phyloP scores from a whole-genome alignment of 2,797 vertebrate species.

The Lepilemur ruficaudatus region DNA sequence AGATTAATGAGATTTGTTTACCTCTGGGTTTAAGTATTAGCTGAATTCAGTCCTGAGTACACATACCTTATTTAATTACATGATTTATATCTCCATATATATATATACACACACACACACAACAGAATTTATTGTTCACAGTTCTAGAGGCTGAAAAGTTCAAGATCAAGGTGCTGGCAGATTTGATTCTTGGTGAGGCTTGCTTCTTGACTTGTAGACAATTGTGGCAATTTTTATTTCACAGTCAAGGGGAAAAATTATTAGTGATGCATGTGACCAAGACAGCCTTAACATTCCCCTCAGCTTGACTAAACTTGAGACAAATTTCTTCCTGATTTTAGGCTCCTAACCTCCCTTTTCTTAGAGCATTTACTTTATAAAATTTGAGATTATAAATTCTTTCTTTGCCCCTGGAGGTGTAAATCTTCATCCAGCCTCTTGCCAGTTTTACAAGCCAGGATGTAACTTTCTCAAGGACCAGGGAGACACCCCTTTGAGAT shows the following conservation, averaged over 20 bases:
- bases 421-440: constrained; percentile 27
- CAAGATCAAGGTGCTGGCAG: background rate
- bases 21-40: background rate
- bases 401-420: background rate
- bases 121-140: background rate
- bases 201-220: background rate
- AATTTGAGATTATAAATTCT: background rate
- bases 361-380: constrained; percentile 25
- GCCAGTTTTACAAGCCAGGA: background rate
- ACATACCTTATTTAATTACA: background rate
- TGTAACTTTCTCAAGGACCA: constrained; percentile 43
- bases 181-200: background rate
- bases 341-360: background rate
- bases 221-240: background rate
- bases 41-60: background rate
- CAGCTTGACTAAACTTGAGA: background rate
- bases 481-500: constrained; percentile 20
- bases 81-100: background rate
- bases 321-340: background rate
- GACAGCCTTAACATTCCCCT: background rate
- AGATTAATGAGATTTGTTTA: background rate
- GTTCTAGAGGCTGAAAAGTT: background rate
- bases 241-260: background rate
- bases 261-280: background rate
- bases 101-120: background rate